phyloP scores from a whole-genome alignment of 2,888 invertebrate genomes.

The Tuta absoluta region DNA sequence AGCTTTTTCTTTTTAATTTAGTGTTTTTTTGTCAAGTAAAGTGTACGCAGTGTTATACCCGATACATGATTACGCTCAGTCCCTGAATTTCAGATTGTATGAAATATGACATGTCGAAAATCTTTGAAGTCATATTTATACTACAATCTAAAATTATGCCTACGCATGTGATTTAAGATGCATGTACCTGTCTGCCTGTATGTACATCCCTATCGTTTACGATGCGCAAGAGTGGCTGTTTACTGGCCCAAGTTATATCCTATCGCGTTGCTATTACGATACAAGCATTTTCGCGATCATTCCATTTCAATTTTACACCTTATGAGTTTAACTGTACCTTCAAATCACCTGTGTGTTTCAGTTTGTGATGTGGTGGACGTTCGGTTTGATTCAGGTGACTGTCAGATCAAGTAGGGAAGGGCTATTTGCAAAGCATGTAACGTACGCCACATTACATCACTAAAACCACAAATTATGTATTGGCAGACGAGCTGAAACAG shows the following conservation, averaged over 20 bases:
- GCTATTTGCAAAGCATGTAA: too few species aligned
- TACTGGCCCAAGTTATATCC: conserved; percentile 21
- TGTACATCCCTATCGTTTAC: conserved; percentile 19
- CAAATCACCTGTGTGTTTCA: not conserved
- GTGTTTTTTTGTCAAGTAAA: too few species aligned
- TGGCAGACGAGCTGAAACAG: not conserved
- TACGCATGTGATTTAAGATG: too few species aligned
- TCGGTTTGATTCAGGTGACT: too few species aligned
- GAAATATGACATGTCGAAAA: too few species aligned
- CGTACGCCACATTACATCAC: not conserved
- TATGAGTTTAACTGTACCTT: conserved; percentile 4
- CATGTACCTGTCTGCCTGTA: not conserved
- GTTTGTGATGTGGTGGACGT: not conserved
- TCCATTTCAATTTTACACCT: conserved; percentile 23
- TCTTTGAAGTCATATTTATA: too few species aligned
- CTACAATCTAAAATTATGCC: too few species aligned
- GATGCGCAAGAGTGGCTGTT: conserved; percentile 22
- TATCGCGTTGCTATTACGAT: conserved; percentile 4
- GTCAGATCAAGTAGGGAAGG: not conserved
- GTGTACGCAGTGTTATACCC: too few species aligned
- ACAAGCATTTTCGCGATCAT: conserved; percentile 5
- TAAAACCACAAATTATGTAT: not conserved
- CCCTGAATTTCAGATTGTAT: too few species aligned
- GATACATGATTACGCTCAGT: too few species aligned
- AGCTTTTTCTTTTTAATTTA: too few species aligned